These are phyloP conservation scores for Carassius gibelio DNA, from an alignment of 2,113 vertebrate genomes.

Conservation along the genomic window DNA sequence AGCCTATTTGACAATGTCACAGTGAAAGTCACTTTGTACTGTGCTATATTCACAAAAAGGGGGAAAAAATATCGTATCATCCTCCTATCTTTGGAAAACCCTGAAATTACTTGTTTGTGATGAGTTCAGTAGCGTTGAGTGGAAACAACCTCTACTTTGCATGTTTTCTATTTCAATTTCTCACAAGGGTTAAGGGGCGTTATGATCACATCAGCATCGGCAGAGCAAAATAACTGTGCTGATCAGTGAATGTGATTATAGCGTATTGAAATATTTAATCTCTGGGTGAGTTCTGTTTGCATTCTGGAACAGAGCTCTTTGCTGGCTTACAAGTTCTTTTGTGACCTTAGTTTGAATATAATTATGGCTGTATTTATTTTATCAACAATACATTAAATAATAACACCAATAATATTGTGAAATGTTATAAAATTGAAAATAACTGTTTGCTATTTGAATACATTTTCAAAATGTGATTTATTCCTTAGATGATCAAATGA, in stretches of 20 bases:
- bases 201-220: constrained; percentile 31
- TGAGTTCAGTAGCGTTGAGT: constrained; percentile 2
- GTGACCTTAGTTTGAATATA: neutral
- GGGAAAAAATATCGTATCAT: constrained; percentile 40
- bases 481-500: too few relatives aligned
- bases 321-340: neutral
- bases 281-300: neutral
- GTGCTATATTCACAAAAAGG: constrained; percentile 39
- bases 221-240: neutral
- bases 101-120: constrained; percentile 37
- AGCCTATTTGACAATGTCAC: constrained; percentile 46
- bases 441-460: too few relatives aligned
- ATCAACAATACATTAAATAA: neutral
- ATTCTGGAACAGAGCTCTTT: neutral
- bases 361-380: neutral
- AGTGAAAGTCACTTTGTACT: constrained; percentile 45
- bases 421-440: neutral
- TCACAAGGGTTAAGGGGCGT: constrained; percentile 21
- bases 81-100: neutral
- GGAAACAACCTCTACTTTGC: constrained; percentile 40
- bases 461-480: too few relatives aligned
- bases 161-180: constrained; percentile 39
- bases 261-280: constrained; percentile 29
- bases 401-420: neutral
- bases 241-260: constrained; percentile 38